These are phyloP conservation scores for Hylyphantes graminicola DNA, from an alignment of 1,140 invertebrate species.

Conservation along the genomic window DNA sequence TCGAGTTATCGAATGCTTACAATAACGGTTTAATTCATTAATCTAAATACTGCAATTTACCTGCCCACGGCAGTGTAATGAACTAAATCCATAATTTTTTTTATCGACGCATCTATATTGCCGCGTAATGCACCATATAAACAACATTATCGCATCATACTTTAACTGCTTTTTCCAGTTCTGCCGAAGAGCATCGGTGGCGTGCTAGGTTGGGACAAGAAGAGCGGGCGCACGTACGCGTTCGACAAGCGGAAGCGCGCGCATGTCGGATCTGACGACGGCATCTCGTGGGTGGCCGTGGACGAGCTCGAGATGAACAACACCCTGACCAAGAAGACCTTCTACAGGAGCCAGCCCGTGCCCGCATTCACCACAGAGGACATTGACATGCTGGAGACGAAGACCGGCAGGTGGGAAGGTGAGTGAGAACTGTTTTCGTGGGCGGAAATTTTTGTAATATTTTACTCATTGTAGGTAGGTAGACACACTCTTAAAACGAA, in stretches of 20 bases:
- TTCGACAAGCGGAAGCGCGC: constrained; percentile 58
- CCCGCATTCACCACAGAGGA: constrained; percentile 58
- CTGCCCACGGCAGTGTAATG: too few relatives aligned
- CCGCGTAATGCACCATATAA: too few relatives aligned
- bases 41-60: too few relatives aligned
- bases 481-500: too few relatives aligned
- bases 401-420: constrained; percentile 61
- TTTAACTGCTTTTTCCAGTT: constrained; percentile 5
- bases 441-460: too few relatives aligned
- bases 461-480: too few relatives aligned
- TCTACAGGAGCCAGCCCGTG: constrained; percentile 57
- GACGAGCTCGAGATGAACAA: constrained; percentile 52
- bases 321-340: constrained; percentile 46
- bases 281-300: constrained; percentile 52
- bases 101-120: too few relatives aligned
- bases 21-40: too few relatives aligned
- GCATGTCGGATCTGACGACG: constrained; percentile 50
- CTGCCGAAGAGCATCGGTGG: constrained; percentile 47
- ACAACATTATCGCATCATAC: too few relatives aligned
- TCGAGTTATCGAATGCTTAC: too few relatives aligned
- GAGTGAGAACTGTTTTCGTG: neutral
- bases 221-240: constrained; percentile 54
- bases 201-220: constrained; percentile 56
- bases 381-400: constrained; percentile 53
- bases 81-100: too few relatives aligned